Evolutionary conservation across 1,140 invertebrate species (phyloP), one percentile per base, ranked within the genome.

Genomic region (Euura lappo): DNA sequence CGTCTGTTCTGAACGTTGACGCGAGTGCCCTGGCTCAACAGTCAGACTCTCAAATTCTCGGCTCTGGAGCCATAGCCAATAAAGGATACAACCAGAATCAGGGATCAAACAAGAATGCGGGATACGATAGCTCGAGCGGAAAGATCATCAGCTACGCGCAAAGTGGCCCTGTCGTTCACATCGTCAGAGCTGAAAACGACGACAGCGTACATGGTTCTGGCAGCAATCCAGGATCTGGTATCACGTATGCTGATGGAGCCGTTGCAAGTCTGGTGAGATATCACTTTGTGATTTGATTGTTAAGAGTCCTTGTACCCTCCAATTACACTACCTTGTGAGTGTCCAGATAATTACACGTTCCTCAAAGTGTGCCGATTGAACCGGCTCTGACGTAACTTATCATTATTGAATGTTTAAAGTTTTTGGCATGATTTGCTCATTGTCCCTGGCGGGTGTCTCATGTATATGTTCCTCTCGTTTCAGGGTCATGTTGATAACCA

Each of bases 141-240:
- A 68, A 68, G 44, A 68, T 68, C 8, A 10, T 7, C 42, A 10
- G 42, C 44, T 68, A 68, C 44, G 66, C 66, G 8, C 66, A 68
- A 68, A 68, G 66, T n/a, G 66, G 66, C 8, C 66, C 66, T 10
- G 66, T 68, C 3, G 66, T 68, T 11, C 66, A 68, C 66, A 68
- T 68, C 6, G 66, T 68, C 3, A 42, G 44, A 4, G 66, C 66
- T 68, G 66, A 68, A 11, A 68, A 68, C 42, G 66, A 68, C 8
- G 11, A 11, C 28, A 10, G 28, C 66, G 6, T 42, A 4, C 11
- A 8, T 8, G 66, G 28, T 11, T 28, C 13, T 11, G 66, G 66
- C 44, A 44, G 10, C 44, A 68, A 68, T 68, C 28, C 6, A 44
- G 66, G 66, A 42, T 68, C 66, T 68, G 66, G 66, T 13, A 13